Evolutionary conservation across 2,113 vertebrate species (phyloP).

Genomic region (Patagioenas fasciata): DNA sequence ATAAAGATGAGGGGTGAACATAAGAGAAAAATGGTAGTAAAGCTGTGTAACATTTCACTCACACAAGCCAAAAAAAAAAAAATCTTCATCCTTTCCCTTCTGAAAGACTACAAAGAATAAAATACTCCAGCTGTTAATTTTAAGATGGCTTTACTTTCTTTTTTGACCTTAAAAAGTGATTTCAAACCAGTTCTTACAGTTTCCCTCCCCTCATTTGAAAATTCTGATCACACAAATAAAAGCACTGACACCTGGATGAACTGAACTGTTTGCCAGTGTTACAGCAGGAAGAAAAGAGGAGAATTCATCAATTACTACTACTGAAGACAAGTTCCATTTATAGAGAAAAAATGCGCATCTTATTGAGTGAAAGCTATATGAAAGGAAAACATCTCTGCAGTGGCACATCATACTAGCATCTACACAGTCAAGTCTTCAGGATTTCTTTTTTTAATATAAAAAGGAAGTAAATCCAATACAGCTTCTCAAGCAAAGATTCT

Average conservation of each 20-base stretch:
- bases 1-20: conserved; percentile 13
- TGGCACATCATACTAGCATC: neutral
- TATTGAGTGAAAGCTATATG: conserved; percentile 54
- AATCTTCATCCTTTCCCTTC: conserved; percentile 21
- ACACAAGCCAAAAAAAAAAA: neutral
- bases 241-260: conserved; percentile 51
- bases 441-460: neutral
- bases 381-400: conserved; percentile 50
- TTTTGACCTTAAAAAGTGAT: conserved; percentile 45
- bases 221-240: conserved; percentile 49
- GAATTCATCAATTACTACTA: conserved; percentile 56
- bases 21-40: conserved; percentile 33
- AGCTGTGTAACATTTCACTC: conserved; percentile 9
- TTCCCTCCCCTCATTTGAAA: conserved; percentile 60
- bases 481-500: neutral
- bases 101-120: conserved; percentile 51
- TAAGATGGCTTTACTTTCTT: conserved; percentile 36
- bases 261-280: conserved; percentile 46
- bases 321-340: conserved; percentile 62
- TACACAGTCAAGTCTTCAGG: neutral
- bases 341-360: conserved; percentile 54
- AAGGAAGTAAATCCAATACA: neutral
- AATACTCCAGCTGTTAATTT: conserved; percentile 61
- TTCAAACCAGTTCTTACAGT: conserved; percentile 51
- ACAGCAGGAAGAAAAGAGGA: conserved; percentile 39